Base-by-base conservation (phyloP, 2,888 invertebrate genomes). In the Crossocerus cetratus region DNA sequence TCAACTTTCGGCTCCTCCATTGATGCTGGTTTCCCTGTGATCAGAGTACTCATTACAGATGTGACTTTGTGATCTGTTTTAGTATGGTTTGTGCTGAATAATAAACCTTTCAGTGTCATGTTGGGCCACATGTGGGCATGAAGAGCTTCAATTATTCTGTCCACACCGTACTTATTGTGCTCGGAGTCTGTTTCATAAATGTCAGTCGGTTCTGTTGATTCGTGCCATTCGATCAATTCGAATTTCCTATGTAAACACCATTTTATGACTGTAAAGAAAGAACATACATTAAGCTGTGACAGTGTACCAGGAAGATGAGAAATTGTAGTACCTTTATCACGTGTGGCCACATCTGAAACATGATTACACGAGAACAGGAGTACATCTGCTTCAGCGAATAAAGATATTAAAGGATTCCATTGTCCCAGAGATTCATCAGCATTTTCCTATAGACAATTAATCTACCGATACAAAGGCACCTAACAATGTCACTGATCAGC, bases 101-200 rank as follows among this genome's bases (percentile, higher is more conserved):
- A 3, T 13, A 14, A 67, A 82, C 82, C 92, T 92, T 94, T 95
- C 88, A 94, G 91, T 43, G 90, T 89, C 75, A 95, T 90, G 88
- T 94, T 94, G 22, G 95, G 92, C 95, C 95, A 96, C 58, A 93
- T 92, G 86, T 95, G 94, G 57, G 95, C 93, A 83, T 94, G 93
- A 43, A 96, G 89, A 57, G 94, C 94, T 90, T 95, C 94, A 56
- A 93, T 90, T 14, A 95, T 92, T 85, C 95, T 91, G 43, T 93
- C 92, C 14, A 94, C 92, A 2, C 95, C 95, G 77, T 92, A 91
- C 65, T 93, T 93, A 84, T 94, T 94, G 77, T 92, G 91, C 59
- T 92, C 91, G 43, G 88, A 90, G 82, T 92, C 92, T 42, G 81
- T 77, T 58, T 91, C 91, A 69, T 90, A 90, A 18, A 90, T 88